Evolutionary conservation across 2,797 vertebrate genomes (phyloP), one percentile per base, ranked within the genome.

Genomic region (Ptychadena robeensis): DNA sequence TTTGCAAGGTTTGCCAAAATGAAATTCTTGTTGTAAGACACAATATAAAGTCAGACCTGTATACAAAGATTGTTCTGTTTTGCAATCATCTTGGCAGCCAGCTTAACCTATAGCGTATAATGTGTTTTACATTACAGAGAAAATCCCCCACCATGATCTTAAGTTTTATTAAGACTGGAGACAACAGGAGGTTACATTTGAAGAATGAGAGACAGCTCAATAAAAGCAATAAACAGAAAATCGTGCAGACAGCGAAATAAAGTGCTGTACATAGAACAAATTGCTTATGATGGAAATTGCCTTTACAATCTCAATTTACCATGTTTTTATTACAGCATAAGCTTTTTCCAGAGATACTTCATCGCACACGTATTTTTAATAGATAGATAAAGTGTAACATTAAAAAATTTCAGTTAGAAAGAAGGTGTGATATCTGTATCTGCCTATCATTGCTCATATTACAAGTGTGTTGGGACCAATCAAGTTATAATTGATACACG

Each of bases 121-220:
- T 80, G 57, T 81, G 63, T 68, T 74, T 75, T 81, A 38, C 34
- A 75, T 81, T 81, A 81, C 61, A 74, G 44, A 34, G 14, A 81
- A 81, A 81, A 73, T 67, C 71, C 63, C 70, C 80, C 70, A 81
- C 61, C 31, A 37, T 74, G 71, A 81, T 81, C 38, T 44, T 53
- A 44, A 81, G 25, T 44, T 73, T 81, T 81, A 73, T 67, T 74
- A 71, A 74, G 73, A 81, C 28, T 73, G 53, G 69, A 81, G 80
- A 81, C 71, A 74, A 53, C 38, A 74, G 63, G 30, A 65, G 34
- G n/a, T 81, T 66, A 72, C 61, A 81, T 65, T 32, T 73, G 38
- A 48, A 34, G 35, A 48, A 74, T 44, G 31, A 32, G 66, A 73
- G 63, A 66, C 37, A 73, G 40, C 37, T 66, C 63, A 70, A 28